phyloP scores from a whole-genome alignment of 2,888 invertebrate genomes.

The Tridacna crocea region DNA sequence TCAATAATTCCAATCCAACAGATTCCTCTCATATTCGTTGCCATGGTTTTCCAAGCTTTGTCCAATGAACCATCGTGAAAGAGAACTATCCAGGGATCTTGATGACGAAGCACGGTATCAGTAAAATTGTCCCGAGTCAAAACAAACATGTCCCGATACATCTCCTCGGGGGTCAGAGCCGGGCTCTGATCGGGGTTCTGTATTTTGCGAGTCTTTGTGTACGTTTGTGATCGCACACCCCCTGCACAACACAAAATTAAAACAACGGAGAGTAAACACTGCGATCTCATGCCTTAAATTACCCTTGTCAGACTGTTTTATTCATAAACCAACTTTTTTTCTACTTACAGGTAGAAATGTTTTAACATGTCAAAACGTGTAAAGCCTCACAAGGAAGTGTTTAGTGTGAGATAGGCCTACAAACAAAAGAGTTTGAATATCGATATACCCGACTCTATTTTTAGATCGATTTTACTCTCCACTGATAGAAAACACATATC shows the following conservation, averaged over 20 bases:
- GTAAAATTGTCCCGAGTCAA: slow-evolving; percentile 68
- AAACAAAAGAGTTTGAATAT: too few relatives aligned
- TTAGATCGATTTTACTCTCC: too few relatives aligned
- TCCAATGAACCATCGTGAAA: slow-evolving; percentile 69
- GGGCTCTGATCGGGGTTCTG: slow-evolving; percentile 33
- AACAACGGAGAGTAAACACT: not conserved
- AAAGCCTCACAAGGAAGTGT: not conserved
- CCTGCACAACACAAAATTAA: not conserved
- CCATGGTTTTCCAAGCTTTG: slow-evolving; percentile 72
- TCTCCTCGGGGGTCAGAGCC: slow-evolving; percentile 61
- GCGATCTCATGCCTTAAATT: not conserved
- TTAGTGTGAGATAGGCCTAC: not conserved
- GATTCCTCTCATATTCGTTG: slow-evolving; percentile 68
- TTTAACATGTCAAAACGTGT: not conserved
- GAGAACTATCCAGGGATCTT: slow-evolving; percentile 73
- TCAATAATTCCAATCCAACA: slow-evolving; percentile 73
- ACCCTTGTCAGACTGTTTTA: not conserved
- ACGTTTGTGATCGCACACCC: not conserved
- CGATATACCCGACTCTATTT: too few relatives aligned
- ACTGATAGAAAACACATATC: too few relatives aligned
- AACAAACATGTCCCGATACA: slow-evolving; percentile 71
- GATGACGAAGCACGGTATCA: slow-evolving; percentile 59
- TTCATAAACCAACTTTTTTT: not conserved
- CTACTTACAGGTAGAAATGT: not conserved
- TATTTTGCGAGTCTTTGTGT: not conserved